These are phyloP conservation scores for Iselma pallidipennis DNA, from an alignment of 2,888 invertebrate species.

Conservation along the genomic window DNA sequence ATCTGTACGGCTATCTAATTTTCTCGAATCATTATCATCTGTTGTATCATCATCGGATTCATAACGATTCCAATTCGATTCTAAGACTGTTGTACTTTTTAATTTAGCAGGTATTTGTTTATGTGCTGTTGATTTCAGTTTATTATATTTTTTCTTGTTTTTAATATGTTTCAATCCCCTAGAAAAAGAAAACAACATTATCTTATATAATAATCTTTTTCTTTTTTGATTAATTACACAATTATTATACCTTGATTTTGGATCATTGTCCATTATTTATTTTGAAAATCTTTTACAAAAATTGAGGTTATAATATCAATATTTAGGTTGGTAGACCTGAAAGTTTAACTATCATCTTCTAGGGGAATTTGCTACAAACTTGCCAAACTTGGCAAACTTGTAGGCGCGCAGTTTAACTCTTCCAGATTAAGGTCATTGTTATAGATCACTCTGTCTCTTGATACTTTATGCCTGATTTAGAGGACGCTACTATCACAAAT, in stretches of 20 bases:
- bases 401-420: too few species aligned
- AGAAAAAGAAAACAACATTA: neutral
- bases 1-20: conserved; percentile 20
- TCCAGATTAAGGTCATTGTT: too few species aligned
- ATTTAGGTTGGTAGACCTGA: neutral
- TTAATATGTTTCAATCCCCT: conserved; percentile 18
- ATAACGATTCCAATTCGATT: conserved; percentile 27
- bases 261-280: neutral
- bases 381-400: too few species aligned
- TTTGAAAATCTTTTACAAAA: too few species aligned
- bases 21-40: neutral
- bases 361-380: neutral
- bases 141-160: conserved; percentile 22
- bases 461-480: too few species aligned
- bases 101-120: conserved; percentile 9
- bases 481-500: too few species aligned
- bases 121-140: conserved; percentile 10
- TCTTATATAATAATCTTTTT: too few species aligned
- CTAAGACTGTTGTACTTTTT: conserved; percentile 13
- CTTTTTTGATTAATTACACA: neutral
- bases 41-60: conserved; percentile 14
- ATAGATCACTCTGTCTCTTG: too few species aligned
- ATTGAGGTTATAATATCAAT: neutral
- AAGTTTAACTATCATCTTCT: too few species aligned
- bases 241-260: neutral